Conservation (phyloP, 2,888 invertebrate species). For the Leptinotarsa rubiginosa region DNA sequence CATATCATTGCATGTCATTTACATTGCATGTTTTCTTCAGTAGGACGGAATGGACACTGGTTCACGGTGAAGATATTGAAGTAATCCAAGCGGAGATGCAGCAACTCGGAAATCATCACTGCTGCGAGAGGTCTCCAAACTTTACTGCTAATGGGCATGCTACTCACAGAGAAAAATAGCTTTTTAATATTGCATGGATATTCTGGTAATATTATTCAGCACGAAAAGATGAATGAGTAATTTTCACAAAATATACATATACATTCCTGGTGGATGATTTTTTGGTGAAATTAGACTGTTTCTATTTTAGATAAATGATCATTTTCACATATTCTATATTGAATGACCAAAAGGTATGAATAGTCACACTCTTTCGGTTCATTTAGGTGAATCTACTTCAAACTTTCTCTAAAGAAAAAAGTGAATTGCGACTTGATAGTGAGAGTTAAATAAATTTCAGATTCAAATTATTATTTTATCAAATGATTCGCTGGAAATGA, state of each 20-base stretch:
- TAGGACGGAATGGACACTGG: conserved; percentile 43
- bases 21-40: conserved; percentile 36
- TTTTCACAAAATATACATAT: not conserved
- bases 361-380: not conserved
- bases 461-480: not conserved
- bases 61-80: conserved; percentile 35
- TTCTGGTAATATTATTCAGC: not conserved
- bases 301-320: too few relatives aligned
- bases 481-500: not conserved
- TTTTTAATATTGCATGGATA: not conserved
- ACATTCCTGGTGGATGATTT: too few relatives aligned
- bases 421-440: not conserved
- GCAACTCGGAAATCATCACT: not conserved
- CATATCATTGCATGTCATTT: conserved; percentile 1
- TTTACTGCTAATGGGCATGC: not conserved
- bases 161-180: not conserved
- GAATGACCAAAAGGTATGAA: too few relatives aligned
- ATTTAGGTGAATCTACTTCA: not conserved
- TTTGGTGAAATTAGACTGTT: too few relatives aligned
- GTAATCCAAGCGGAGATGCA: conserved; percentile 10
- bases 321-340: too few relatives aligned
- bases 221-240: not conserved
- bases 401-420: not conserved
- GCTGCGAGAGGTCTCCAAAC: not conserved
- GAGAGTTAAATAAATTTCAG: not conserved